Base-by-base conservation (phyloP, 2,797 vertebrate genomes). In the Bradypus variegatus region DNA sequence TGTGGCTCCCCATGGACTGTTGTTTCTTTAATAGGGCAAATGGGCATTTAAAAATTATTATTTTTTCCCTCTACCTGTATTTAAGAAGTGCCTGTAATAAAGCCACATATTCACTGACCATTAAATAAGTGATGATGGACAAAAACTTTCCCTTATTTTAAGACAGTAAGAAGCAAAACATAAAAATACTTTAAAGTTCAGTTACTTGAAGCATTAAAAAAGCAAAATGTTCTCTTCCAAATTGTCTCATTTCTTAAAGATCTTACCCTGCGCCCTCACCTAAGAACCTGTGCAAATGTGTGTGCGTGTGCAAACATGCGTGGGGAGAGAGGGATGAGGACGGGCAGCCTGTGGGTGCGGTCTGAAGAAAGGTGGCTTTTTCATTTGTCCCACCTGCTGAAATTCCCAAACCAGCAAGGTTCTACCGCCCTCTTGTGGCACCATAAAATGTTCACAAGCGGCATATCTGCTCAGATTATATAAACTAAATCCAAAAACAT, bases 371-470 rank as follows among this genome's bases (percentile, higher is more conserved):
- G 1, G 8, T 1, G 4, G 55, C 64, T 38, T 62, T 92, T 55
- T 25, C 38, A 6, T 27, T n/a, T 6, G 70, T 36, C 25, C 60
- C 3, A 12, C 18, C 4, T 13, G 36, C 9, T 69, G 89, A 27
- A 23, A n/a, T 10, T 31, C 18, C 73, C 14, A 69, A 45, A n/a
- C 10, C 58, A 21, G 72, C 4, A 23, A 55, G 15, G 5, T 53
- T 82, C 88, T 92, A 72, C 92, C 21, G 95, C 96, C 96, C 86
- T 15, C 96, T 94, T 0, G 88, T 94, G 96, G 93, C 31, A 2
- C 1, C 14, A 3, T 25, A 1, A 72, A 16, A n/a, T 11, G 4
- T 13, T 88, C 27, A 31, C n/a, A 64, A 55, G 89, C 38, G 21
- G 58, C 9, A 29, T 0, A 64, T 38, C 31, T 41, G 50, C 65